Evolutionary conservation across 2,888 invertebrate genomes (phyloP).

Genomic region (Drosophila subsilvestris): DNA sequence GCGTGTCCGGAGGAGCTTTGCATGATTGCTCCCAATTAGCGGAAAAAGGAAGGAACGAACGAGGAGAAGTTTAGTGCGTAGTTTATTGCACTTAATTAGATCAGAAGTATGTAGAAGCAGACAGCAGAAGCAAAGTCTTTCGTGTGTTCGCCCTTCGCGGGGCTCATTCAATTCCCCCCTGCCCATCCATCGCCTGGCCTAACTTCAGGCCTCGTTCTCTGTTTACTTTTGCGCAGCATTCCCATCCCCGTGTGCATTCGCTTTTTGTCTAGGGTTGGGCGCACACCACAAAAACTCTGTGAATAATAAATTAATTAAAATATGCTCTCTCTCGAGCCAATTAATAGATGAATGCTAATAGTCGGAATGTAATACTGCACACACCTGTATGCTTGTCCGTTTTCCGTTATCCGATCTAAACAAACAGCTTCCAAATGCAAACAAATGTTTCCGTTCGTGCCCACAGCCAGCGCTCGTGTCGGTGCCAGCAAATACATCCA

Average conservation of each 20-base stretch:
- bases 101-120: conserved; percentile 6
- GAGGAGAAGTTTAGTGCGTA: conserved; percentile 27
- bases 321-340: conserved; percentile 1
- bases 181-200: background rate
- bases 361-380: background rate
- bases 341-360: conserved; percentile 14
- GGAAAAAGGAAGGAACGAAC: background rate
- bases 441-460: background rate
- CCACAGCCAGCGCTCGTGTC: conserved; percentile 8
- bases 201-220: conserved; percentile 12
- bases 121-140: background rate
- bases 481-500: background rate
- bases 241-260: conserved; percentile 28
- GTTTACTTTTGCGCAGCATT: conserved; percentile 45
- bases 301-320: conserved; percentile 14
- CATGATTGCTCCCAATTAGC: conserved; percentile 38
- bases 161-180: background rate
- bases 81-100: conserved; percentile 43
- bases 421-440: background rate
- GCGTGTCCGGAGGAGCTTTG: conserved; percentile 16
- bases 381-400: conserved; percentile 24
- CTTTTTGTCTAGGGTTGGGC: conserved; percentile 41
- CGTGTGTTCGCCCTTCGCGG: background rate
- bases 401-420: background rate
- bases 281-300: background rate